Percentiles rank a stretch among this genome's conserved stretches.
Conservation (phyloP, 2,888 invertebrate genomes). For the Cheilosia grossa region DNA sequence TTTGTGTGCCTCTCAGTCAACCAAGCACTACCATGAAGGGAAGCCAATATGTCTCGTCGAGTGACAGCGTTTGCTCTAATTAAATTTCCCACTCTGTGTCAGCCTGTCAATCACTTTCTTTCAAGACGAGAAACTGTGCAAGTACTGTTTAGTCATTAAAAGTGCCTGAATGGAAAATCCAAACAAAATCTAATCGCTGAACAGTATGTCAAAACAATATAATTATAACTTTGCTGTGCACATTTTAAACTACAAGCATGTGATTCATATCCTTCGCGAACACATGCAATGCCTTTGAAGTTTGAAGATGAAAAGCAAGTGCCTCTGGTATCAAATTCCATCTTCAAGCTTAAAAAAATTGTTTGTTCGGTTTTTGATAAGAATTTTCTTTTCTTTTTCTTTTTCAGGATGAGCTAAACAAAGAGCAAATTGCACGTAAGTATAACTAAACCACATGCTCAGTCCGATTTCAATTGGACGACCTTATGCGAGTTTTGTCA, state of each 20-base stretch:
- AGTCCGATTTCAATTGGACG: constrained; percentile 18
- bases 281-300: constrained; percentile 1
- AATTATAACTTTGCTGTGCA: too few species aligned
- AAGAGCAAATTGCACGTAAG: constrained; percentile 91
- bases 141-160: neutral
- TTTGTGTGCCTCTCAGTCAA: neutral
- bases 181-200: neutral
- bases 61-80: neutral
- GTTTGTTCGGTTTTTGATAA: neutral
- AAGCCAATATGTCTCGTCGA: neutral
- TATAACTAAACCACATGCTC: constrained; percentile 77
- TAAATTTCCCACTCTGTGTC: constrained; percentile 5
- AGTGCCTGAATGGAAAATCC: neutral
- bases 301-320: neutral
- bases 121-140: neutral
- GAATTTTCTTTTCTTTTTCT: constrained; percentile 75
- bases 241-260: too few species aligned
- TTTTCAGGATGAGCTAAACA: constrained; percentile 89
- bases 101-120: constrained; percentile 5
- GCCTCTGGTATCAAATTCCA: neutral
- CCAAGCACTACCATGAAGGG: neutral
- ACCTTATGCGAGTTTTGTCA: constrained; percentile 22
- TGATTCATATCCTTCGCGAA: neutral
- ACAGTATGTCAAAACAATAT: too few species aligned
- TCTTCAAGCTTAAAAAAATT: neutral